Evolutionary conservation across 1,140 invertebrate species (phyloP), one percentile per base, ranked within the genome.

Genomic region (Caenorhabditis brenneri): DNA sequence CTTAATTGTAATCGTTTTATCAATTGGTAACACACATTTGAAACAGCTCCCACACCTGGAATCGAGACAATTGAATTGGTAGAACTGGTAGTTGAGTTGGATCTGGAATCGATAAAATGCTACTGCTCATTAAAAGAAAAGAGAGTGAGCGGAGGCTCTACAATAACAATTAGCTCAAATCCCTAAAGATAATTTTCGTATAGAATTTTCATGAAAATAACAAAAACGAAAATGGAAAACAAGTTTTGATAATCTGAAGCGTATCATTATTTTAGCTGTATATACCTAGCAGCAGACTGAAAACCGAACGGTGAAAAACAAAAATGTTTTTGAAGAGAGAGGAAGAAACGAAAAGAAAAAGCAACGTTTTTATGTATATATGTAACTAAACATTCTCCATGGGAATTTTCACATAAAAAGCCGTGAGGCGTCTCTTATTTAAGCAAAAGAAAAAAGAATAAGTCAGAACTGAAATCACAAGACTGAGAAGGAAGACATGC

Each of bases 51-150:
- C 6, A 74, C 4, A 22, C 65, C 65, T 27, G 65, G 65, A 74
- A 74, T 74, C 10, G 65, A 74, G 7, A 74, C 65, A 24, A 74
- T 42, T 42, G 65, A 74, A 9, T 42, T 74, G 3, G 33, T 74
- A 12, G 65, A 74, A 9, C 65, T 31, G 1, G n/a, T n/a, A n/a
- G 65, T 74, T 42, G 65, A 74, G 22, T 46, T 74, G 6, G 36
- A 42, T 15, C 31, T 65, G 12, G 16, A 36, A 16, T 65, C 19
- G n/a, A n/a, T n/a, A n/a, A n/a, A n/a, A n/a, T n/a, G n/a, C n/a
- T n/a, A n/a, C n/a, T n/a, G n/a, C n/a, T n/a, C n/a, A n/a, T n/a
- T n/a, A n/a, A n/a, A n/a, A n/a, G n/a, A n/a, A n/a, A n/a, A n/a
- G n/a, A n/a, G n/a, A n/a, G n/a, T n/a, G n/a, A n/a, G n/a, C n/a